A percentile compares a stretch with the other conserved stretches of the same genome.
These are phyloP conservation scores for Cydia fagiglandana DNA, from an alignment of 1,140 invertebrate genomes.

Conservation along the genomic window DNA sequence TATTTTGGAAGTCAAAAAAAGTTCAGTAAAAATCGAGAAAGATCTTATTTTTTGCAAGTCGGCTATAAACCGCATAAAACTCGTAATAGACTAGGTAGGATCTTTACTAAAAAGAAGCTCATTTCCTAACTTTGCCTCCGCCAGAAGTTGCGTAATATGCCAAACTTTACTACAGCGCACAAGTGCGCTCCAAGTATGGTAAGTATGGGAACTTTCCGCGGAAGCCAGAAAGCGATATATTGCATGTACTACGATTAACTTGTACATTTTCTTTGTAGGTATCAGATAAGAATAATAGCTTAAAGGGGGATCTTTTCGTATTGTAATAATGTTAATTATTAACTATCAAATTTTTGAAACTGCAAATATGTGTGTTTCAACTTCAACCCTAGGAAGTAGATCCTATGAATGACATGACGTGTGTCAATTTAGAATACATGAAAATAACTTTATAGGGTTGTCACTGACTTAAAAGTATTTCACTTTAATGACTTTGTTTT, in stretches of 20 bases:
- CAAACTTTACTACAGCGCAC: constrained; percentile 27
- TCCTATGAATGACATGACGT: too few species aligned
- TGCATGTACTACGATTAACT: not conserved
- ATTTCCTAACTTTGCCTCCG: constrained; percentile 9
- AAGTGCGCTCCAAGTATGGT: constrained; percentile 14
- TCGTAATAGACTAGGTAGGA: not conserved
- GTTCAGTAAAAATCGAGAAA: not conserved
- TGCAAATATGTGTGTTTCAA: too few species aligned
- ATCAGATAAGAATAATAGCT: too few species aligned
- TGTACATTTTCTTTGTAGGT: not conserved
- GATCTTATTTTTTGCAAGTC: not conserved
- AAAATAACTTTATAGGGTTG: too few species aligned
- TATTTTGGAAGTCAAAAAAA: constrained; percentile 80
- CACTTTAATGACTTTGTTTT: too few species aligned
- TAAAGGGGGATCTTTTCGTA: too few species aligned
- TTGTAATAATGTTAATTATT: too few species aligned
- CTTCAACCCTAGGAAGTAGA: too few species aligned
- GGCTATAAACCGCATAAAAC: not conserved
- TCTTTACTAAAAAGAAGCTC: not conserved
- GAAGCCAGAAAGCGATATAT: not conserved
- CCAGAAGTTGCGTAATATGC: constrained; percentile 34
- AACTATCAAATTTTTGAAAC: too few species aligned
- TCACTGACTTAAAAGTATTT: too few species aligned
- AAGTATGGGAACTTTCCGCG: not conserved
- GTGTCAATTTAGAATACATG: too few species aligned